Base-by-base conservation (phyloP, 2,888 invertebrate genomes). In the Griposia aprilina region DNA sequence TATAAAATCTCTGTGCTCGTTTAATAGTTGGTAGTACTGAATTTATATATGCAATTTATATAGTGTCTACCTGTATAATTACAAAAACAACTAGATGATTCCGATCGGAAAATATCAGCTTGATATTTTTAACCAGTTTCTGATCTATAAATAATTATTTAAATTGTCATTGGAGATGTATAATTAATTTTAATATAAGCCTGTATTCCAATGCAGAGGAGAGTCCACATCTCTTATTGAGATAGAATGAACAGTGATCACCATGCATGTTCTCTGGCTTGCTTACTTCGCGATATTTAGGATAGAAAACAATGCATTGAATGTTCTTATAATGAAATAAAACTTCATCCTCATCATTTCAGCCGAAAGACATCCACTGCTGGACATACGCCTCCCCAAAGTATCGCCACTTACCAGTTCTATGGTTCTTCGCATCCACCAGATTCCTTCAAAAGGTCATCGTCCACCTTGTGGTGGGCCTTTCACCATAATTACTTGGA, bases 1-100 rank as follows among this genome's bases (percentile, higher is more conserved):
- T 76, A 86, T 88, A 85, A 80, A 85, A 88, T 76, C 80, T 78
- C 48, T 20, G 63, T 48, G 41, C 45, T 71, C 62, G 41, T 74
- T 78, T 45, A 62, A 41, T 67, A 67, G 62, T 71, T 36, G n/a
- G 20, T 80, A 60, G 66, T 63, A 67, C 20, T 69, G 57, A 83
- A 70, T 78, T 75, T 65, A 83, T 77, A 72, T 68, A 30, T 71
- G 67, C 81, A 70, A 74, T 72, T 77, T 72, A 68, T 41, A 0
- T 55, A 17, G 62, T 66, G 17, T 57, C 57, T 57, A 26, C 26
- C 26, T 59, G 23, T 59, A 59, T 69, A 76, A 70, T 74, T 57
- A 70, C 36, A 76, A 73, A 74, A 75, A 75, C 13, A 45, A 62
- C 17, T 20, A 63, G 36, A 41, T 48, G 15, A 80, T 73, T 23